Evolutionary conservation across 1,140 invertebrate genomes (phyloP), one percentile per base, ranked within the genome.

Genomic region (Eufriesea mexicana): DNA sequence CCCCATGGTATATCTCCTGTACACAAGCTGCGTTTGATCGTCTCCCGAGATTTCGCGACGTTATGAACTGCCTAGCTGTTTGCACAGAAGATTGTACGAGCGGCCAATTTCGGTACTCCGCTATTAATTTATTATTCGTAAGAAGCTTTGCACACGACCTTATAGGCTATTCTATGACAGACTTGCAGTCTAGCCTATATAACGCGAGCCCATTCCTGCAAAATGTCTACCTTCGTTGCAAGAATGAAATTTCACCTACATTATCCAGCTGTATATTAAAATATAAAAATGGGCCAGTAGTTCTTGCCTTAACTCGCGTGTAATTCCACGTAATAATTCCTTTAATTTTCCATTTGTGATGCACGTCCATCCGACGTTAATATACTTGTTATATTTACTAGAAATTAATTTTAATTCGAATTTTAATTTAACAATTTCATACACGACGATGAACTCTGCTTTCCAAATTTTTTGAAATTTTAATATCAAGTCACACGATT

Each of bases 41-140:
- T 49, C 57, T 18, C 54, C 35, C 47, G n/a, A 83, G 83, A 80
- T 78, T 85, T 77, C 72, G 73, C 55, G 67, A 79, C 72, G 57
- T 83, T 87, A 81, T 85, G 78, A 85, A 79, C 66, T 54, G 80
- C 67, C 74, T 49, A 49, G 64, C 74, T 88, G 86, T 88, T 88
- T 80, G 59, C 81, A 76, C n/a, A 55, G 68, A 66, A 75, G 83
- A 67, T 86, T 79, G 66, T 72, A 73, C n/a, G 35, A 71, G n/a
- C 70, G 73, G 78, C 68, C 84, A 88, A 84, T 86, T 77, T 84
- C 79, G 66, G 71, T 68, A 76, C 42, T 25, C 59, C 42, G 72
- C 84, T 71, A 80, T 66, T 84, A 86, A 86, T 80, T 86, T 79
- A 86, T 84, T 86, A 83, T 84, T 71, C 51, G 61, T 74, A 81